phyloP scores from a whole-genome alignment of 2,797 vertebrate species.

The Falco concolor region DNA sequence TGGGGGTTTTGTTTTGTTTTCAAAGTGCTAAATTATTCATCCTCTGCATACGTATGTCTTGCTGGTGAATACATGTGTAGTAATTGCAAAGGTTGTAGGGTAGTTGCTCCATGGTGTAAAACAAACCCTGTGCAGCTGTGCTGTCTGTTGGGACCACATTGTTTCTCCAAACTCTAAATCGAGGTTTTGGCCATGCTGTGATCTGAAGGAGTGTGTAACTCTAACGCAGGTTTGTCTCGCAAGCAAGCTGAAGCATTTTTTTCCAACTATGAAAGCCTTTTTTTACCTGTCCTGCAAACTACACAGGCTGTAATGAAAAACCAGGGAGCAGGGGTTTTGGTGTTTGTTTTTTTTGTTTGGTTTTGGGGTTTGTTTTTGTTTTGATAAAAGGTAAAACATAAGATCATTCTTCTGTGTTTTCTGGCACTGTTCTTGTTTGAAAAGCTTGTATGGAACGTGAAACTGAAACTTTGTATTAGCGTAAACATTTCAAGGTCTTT shows the following conservation, averaged over 20 bases:
- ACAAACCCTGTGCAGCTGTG: neutral
- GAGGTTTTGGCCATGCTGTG: neutral
- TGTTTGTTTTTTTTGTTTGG: neutral
- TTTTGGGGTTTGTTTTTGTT: neutral
- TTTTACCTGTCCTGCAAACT: neutral
- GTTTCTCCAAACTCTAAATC: neutral
- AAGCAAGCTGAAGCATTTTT: neutral
- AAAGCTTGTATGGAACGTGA: neutral
- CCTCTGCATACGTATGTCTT: neutral
- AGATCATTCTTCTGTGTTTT: neutral
- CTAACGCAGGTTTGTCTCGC: neutral
- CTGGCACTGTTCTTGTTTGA: neutral
- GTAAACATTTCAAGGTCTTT: neutral
- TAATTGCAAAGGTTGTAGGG: neutral
- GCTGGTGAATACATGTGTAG: neutral
- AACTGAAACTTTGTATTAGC: neutral
- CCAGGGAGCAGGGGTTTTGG: neutral
- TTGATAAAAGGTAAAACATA: neutral
- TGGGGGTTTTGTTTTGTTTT: neutral
- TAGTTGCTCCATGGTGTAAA: neutral
- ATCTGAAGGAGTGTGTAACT: accelerated
- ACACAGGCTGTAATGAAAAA: neutral
- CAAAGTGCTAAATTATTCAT: neutral
- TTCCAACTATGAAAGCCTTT: neutral
- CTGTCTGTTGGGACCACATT: accelerated